A percentile compares a stretch with the other conserved stretches of the same genome.
These are phyloP conservation scores for Onthophagus sagittarius DNA, from an alignment of 2,888 invertebrate species.

Conservation along the genomic window DNA sequence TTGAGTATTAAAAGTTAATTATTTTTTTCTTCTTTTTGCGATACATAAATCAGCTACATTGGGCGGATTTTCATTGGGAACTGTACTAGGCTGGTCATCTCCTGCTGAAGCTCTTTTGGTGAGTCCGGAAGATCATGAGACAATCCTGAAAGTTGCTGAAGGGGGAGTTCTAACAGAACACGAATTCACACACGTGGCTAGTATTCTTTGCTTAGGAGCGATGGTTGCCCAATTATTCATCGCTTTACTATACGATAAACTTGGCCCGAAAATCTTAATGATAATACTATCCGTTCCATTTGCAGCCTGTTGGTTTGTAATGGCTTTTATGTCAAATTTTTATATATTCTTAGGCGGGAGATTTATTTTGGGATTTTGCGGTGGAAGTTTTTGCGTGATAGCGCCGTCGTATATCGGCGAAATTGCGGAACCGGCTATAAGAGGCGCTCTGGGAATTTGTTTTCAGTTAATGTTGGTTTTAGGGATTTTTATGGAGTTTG, in stretches of 20 bases:
- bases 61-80: constrained; percentile 45
- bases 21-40: neutral
- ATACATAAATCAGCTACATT: constrained; percentile 23
- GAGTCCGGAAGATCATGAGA: neutral
- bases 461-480: constrained; percentile 72
- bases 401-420: constrained; percentile 83
- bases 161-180: constrained; percentile 29
- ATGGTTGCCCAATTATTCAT: constrained; percentile 28
- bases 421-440: constrained; percentile 71
- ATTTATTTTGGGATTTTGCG: constrained; percentile 48
- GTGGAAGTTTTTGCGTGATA: constrained; percentile 70
- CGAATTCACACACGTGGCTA: constrained; percentile 28
- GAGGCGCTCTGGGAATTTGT: constrained; percentile 76
- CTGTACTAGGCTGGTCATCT: constrained; percentile 50
- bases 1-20: neutral
- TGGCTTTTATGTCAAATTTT: constrained; percentile 26
- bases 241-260: constrained; percentile 24
- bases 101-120: constrained; percentile 46
- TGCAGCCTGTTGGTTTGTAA: constrained; percentile 34
- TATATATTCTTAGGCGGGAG: constrained; percentile 30
- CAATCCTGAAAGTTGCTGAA: no score
- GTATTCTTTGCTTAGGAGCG: constrained; percentile 32
- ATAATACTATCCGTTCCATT: constrained; percentile 32
- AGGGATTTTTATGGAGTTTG: constrained; percentile 55
- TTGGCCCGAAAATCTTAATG: constrained; percentile 35